Evolutionary conservation across 2,797 vertebrate species (phyloP), one percentile per base, ranked within the genome.

Genomic region (Arrhamphus sclerolepis): DNA sequence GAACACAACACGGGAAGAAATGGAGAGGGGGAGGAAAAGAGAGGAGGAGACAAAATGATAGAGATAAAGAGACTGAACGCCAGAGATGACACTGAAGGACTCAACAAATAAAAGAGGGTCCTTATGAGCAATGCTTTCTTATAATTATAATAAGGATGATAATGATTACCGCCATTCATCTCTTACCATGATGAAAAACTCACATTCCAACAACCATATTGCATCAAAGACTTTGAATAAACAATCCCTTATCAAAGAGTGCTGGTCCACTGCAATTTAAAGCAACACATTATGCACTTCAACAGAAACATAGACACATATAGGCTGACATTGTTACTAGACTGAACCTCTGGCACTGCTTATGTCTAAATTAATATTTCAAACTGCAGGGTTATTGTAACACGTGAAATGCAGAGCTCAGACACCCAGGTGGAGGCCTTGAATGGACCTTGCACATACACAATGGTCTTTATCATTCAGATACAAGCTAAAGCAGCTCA

Each of bases 111-210:
- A 75, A 67, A 79, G 56, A 64, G 46, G 44, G 18, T 71, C 57
- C 70, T 81, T 29, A 53, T 64, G 20, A 82, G 61, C 50, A 75
- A 72, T 72, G 67, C 51, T 58, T 76, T 72, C 54, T 72, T 65
- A 59, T 54, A 51, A 84, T 78, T 69, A 77, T 78, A 80, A 72
- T 62, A 66, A 57, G 40, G 68, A 80, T 73, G 56, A 70, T 77
- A 73, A 74, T 77, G 80, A 89, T 83, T 72, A 73, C 58, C 34
- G 51, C 47, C 57, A 77, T 85, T 87, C 52, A 57, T 81, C 66
- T 75, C 46, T 62, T 71, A 38, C 60, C 22, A n/a, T 62, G 62
- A 59, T 40, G 44, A 75, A 53, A 68, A 53, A 51, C 64, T 65
- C 42, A 61, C 56, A 56, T 62, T 52, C 49, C 60, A 58, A 83